Evolutionary conservation across 2,113 vertebrate species (phyloP), one percentile per base, ranked within the genome.

Genomic region (Polyodon spathula): DNA sequence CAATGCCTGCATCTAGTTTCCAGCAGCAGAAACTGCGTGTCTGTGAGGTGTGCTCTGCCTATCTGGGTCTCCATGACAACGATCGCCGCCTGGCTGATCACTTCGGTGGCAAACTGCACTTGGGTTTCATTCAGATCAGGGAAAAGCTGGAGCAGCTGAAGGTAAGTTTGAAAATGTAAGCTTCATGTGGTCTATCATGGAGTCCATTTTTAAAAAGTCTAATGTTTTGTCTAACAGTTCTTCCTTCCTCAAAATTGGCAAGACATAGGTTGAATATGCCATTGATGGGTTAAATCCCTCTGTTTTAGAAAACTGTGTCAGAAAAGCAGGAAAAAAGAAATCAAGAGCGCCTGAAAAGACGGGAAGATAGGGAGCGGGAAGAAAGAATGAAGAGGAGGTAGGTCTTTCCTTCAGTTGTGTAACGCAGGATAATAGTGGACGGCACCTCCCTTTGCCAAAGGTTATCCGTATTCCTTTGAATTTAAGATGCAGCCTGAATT

Each of bases 1-100:
- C 95, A 8, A 98, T 98, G 96, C 96, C 95, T 3, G 96, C 96
- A 1, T 98, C 95, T 70, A 98, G 96, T 71, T 98, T 97, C 75
- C 94, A 98, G 63, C 96, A 98, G 78, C 94, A 98, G 83, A 98
- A 98, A 70, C 86, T 98, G 61, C 90, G 96, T 2, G 95, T 98
- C 38, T 98, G 96, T 64, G 96, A 98, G 76, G 95, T 98, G 60
- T 98, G 96, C 62, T 98, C 95, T 1, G 96, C 96, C 1, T 98
- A 98, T 76, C 87, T 98, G 37, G 96, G 96, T 71, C 93, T 98
- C 70, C 96, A 98, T 69, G 96, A 98, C 81, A 98, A 98, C 0
- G 96, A 98, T 72, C 92, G 95, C 3, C 94, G 96, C 12, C 83
- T 98, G n/a, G 96, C 96, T 60, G 96, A 98, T 76, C 96, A 98